phyloP scores from a whole-genome alignment of 2,888 invertebrate species.

The Escarpia spicata region DNA sequence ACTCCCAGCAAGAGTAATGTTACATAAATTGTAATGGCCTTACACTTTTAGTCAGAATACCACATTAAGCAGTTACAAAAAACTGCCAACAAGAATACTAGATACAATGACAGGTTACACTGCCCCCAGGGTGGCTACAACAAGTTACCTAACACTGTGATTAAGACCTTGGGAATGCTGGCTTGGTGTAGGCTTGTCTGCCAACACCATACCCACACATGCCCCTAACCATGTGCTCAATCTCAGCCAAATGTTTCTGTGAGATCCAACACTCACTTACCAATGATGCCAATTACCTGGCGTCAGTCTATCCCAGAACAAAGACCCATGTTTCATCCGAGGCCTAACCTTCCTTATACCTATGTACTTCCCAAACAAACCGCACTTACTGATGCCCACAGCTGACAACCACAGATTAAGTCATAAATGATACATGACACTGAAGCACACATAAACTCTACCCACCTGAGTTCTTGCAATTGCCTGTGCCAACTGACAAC shows the following conservation, averaged over 20 bases:
- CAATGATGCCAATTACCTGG: background rate
- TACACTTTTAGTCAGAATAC: too few species aligned
- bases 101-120: background rate
- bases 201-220: background rate
- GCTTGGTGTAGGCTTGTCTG: background rate
- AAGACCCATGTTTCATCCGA: background rate
- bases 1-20: background rate
- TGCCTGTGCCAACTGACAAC: background rate
- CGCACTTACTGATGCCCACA: background rate
- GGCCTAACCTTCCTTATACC: background rate
- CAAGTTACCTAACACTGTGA: background rate
- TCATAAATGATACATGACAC: background rate
- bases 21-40: background rate
- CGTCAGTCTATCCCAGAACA: background rate
- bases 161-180: background rate
- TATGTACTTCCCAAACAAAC: background rate
- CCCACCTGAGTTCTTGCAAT: constrained; percentile 1
- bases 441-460: background rate
- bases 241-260: background rate
- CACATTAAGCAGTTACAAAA: too few species aligned
- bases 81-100: background rate
- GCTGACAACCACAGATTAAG: background rate
- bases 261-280: background rate
- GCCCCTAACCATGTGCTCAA: background rate
- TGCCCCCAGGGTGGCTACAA: too few species aligned